Base-by-base conservation (phyloP, 2,113 vertebrate genomes). In the Gadus macrocephalus region DNA sequence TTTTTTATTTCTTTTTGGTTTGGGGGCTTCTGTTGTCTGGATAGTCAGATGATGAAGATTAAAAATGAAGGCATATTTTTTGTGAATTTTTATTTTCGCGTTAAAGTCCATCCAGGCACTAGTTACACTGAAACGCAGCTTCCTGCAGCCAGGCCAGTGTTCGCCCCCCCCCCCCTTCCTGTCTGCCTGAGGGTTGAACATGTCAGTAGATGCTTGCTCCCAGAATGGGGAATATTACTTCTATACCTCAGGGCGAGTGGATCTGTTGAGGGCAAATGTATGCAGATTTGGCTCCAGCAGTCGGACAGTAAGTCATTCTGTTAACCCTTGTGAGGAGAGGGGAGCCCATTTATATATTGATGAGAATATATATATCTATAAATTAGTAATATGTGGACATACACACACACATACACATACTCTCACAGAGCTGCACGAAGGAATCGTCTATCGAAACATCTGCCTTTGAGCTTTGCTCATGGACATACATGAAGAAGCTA, bases 251-350 rank as follows among this genome's bases (percentile, higher is more conserved):
- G 56, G 76, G 73, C 78, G 66, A 59, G 72, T 53, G 69, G 72
- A 74, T 68, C 73, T 73, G 60, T 85, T 85, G 75, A 67, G 71
- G 76, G 66, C 64, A 79, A 81, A 82, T 84, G 78, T 85, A 85
- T 82, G 73, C 71, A 67, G 74, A 79, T 76, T 73, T 81, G 78
- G 55, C 68, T 60, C 35, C 71, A 85, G 83, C 83, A 82, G 72
- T 75, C 86, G 83, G 73, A 86, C 81, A 83, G 78, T 76, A 75
- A 80, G 79, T 85, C 81, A 78, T 81, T 86, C 81, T 84, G 70
- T 85, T 84, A 86, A 64, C 77, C 56, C 55, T 83, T 76, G 53
- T 53, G 79, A 64, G 60, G 76, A 74, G 22, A 8, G 62, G 42
- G 64, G 16, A 19, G n/a, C 27, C 8, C 12, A 49, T 49, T 11